Conservation (phyloP, 1,140 invertebrate genomes). For the Drosophila gunungcola region DNA sequence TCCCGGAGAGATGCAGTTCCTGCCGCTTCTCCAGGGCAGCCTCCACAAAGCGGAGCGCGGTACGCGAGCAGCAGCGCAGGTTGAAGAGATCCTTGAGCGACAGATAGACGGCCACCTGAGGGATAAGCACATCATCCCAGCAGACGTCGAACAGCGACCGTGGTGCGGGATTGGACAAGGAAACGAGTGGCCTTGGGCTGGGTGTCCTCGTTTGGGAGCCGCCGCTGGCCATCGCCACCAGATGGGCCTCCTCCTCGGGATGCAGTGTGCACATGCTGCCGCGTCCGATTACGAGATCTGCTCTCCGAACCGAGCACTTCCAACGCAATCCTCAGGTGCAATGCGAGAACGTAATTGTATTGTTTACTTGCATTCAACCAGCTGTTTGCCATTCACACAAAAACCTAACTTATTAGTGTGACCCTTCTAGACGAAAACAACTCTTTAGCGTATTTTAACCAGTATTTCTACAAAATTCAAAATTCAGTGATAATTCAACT, state of each 20-base stretch:
- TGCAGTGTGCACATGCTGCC: slow-evolving; percentile 65
- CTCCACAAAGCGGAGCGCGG: slow-evolving; percentile 62
- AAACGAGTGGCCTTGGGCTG: slow-evolving; percentile 24
- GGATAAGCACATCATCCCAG: slow-evolving; percentile 87
- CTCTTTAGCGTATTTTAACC: background rate
- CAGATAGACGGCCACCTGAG: slow-evolving; percentile 85
- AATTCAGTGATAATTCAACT: too few relatives aligned
- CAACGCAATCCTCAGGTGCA: slow-evolving; percentile 3
- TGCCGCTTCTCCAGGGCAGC: slow-evolving; percentile 51
- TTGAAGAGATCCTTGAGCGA: slow-evolving; percentile 86
- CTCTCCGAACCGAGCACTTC: slow-evolving; percentile 2
- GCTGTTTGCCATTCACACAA: slow-evolving; percentile 11
- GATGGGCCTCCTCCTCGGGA: slow-evolving; percentile 67
- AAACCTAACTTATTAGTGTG: background rate
- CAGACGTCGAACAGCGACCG: slow-evolving; percentile 85
- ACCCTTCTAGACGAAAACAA: background rate
- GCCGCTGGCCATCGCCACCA: slow-evolving; percentile 51
- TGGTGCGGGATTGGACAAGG: slow-evolving; percentile 5
- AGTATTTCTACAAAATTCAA: background rate
- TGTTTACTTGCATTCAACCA: slow-evolving; percentile 16
- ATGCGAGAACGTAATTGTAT: slow-evolving; percentile 20
- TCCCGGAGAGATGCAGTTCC: slow-evolving; percentile 70
- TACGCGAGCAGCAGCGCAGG: slow-evolving; percentile 86
- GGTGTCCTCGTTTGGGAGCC: slow-evolving; percentile 5
- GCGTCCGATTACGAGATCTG: slow-evolving; percentile 41